A percentile compares a stretch with the other conserved stretches of the same genome.
Evolutionary conservation across 2,113 vertebrate species (phyloP).

Genomic region (Coryphaenoides rupestris): DNA sequence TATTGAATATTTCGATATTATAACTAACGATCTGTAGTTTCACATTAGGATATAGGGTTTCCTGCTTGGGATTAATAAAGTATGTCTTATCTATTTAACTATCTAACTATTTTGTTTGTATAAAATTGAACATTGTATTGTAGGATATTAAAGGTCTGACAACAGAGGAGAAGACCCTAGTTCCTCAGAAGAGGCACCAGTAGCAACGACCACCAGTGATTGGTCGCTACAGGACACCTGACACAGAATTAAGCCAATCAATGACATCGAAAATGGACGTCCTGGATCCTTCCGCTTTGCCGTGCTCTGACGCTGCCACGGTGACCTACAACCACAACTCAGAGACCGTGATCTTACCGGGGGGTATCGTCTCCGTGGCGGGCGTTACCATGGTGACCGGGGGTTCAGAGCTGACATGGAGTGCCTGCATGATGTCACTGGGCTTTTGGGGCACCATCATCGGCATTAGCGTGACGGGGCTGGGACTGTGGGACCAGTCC

Average conservation of each 20-base stretch:
- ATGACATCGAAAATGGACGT: conserved; percentile 50
- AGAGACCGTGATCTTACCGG: conserved; percentile 61
- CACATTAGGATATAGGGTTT: no score
- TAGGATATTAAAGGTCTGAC: no score
- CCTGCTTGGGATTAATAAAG: no score
- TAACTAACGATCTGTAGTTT: no score
- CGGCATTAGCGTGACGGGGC: conserved; percentile 61
- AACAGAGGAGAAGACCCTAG: no score
- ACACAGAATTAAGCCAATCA: conserved; percentile 8
- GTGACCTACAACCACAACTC: conserved; percentile 65
- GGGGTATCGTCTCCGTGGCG: conserved; percentile 67
- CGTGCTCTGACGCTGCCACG: conserved; percentile 24
- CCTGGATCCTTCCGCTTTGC: conserved; percentile 47
- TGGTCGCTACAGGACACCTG: not conserved
- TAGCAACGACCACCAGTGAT: no score
- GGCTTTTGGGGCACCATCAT: conserved; percentile 70
- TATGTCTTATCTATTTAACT: no score
- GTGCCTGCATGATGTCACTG: conserved; percentile 72
- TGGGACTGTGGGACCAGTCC: conserved; percentile 69
- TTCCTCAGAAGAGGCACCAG: no score
- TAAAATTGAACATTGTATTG: no score
- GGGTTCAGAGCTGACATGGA: conserved; percentile 71
- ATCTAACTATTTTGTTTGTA: no score
- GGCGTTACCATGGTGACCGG: conserved; percentile 72
- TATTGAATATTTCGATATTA: no score